Evolutionary conservation across 2,797 vertebrate species (phyloP), one percentile per base, ranked within the genome.

Genomic region (Sciurus vulgaris): DNA sequence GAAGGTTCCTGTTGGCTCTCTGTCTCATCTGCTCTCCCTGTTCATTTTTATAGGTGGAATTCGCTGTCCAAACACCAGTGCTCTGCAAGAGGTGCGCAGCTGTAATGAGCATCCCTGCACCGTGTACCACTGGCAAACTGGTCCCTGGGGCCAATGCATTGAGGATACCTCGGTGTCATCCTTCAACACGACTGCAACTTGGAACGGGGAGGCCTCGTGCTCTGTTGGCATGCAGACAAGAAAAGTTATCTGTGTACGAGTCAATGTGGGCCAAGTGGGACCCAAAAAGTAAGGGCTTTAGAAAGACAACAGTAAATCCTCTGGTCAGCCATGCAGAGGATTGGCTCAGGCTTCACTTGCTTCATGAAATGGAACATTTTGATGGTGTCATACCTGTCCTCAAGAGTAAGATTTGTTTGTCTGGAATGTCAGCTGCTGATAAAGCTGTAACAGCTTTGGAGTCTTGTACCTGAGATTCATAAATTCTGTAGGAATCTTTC

Each of bases 231-330:
- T 99, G 99, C 99, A 99, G 98, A 99, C 99, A 8, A 99, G 99
- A 51, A 99, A 99, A 97, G 99, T 99, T 98, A 99, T 99, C 98
- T 99, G 99, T 59, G 99, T 99, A 70, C 99, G 99, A 86, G 99
- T 99, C 99, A 99, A 99, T 59, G 99, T 99, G 96, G 99, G 99
- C 98, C 99, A 99, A 98, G 99, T 99, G 86, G 99, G 99, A 59
- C 99, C 99, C 2, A 99, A 99, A 98, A 99, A 99, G 99, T 99
- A 99, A 99, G 93, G 33, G 70, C 87, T 93, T 85, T 54, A 11
- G n/a, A 61, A 82, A 38, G 17, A 86, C 41, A 28, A 0, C 28
- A 44, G 56, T 90, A 76, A 95, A 81, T 86, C 26, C n/a, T 82
- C 35, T 84, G 67, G 49, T 56, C 56, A 47, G 0, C 56, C 77